These are phyloP conservation scores for Lepidotrigona ventralis DNA, from an alignment of 1,140 invertebrate species.

Conservation along the genomic window DNA sequence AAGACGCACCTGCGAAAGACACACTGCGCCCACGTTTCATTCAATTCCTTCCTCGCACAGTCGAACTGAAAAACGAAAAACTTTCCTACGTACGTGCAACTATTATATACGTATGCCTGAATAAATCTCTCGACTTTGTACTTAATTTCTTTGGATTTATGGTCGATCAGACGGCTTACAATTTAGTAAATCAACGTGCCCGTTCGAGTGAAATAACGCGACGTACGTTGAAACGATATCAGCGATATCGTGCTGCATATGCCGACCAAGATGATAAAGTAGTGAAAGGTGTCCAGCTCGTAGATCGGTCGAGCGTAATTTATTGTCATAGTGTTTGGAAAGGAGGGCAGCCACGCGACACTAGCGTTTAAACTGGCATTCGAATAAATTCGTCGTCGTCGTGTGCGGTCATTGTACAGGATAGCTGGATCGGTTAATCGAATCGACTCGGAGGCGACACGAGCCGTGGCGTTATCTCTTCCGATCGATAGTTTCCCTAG, in stretches of 20 bases:
- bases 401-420: slow-evolving; percentile 14
- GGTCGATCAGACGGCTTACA: neutral
- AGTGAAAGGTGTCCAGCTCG: neutral
- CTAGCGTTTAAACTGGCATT: neutral
- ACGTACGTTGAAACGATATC: neutral
- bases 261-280: neutral
- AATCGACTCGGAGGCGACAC: slow-evolving; percentile 27
- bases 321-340: neutral
- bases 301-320: neutral
- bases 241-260: too few species aligned
- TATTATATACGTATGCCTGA: neutral
- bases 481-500: slow-evolving; percentile 38
- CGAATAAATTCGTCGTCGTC: slow-evolving; percentile 9
- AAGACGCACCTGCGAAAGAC: neutral
- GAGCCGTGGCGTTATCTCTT: slow-evolving; percentile 38
- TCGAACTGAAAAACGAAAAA: too few species aligned
- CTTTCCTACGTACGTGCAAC: too few species aligned
- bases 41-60: neutral
- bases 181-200: neutral
- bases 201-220: neutral
- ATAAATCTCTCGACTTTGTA: neutral
- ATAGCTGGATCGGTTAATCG: slow-evolving; percentile 48
- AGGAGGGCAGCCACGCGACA: slow-evolving; percentile 20
- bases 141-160: neutral
- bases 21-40: too few species aligned